Evolutionary conservation across 2,797 vertebrate species (phyloP).

Genomic region (Peromyscus attwateri): DNA sequence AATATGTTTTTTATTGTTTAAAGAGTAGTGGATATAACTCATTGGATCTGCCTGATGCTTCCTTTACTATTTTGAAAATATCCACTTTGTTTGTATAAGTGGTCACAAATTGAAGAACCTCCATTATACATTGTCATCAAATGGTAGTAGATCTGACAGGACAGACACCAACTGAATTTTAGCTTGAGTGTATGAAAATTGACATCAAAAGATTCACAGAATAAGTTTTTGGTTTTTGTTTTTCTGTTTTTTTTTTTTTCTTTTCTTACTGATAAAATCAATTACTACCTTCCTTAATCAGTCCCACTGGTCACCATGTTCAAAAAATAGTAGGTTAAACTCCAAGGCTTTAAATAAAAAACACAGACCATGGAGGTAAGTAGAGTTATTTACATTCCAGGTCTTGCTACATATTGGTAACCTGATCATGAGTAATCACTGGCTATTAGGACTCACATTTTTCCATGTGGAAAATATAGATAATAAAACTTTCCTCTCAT

Average conservation of each 20-base stretch:
- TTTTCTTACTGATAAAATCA: neutral
- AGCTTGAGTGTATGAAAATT: neutral
- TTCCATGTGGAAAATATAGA: neutral
- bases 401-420: neutral
- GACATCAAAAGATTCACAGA: neutral
- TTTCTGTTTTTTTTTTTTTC: neutral
- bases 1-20: slow-evolving; percentile 2
- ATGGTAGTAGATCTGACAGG: neutral
- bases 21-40: neutral
- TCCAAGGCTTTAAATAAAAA: neutral
- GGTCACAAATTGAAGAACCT: neutral
- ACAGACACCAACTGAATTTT: neutral
- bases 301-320: neutral
- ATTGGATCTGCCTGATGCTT: neutral
- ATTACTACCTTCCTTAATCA: neutral
- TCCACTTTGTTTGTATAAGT: neutral
- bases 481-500: neutral
- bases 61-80: slow-evolving; percentile 35
- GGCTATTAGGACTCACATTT: neutral
- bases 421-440: neutral
- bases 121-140: neutral
- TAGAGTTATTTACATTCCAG: slow-evolving; percentile 7
- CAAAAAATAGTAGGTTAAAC: neutral
- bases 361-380: neutral
- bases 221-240: too few relatives aligned